These are phyloP conservation scores for Rhamphomyia laevipes DNA, from an alignment of 2,888 invertebrate species.

Conservation along the genomic window DNA sequence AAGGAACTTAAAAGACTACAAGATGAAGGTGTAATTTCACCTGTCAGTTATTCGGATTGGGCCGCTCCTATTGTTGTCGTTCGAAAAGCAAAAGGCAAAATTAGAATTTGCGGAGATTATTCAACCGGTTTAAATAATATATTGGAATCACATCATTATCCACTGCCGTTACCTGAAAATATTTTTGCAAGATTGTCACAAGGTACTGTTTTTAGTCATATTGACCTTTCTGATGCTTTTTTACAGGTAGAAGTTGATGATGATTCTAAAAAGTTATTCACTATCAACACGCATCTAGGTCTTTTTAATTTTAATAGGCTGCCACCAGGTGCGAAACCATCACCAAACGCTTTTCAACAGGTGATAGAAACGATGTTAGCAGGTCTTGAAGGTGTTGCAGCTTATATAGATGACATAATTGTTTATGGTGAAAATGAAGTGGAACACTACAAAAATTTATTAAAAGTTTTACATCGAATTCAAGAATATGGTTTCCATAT, in stretches of 20 bases:
- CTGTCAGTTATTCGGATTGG: constrained; percentile 16
- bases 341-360: constrained; percentile 15
- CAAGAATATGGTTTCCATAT: constrained; percentile 12
- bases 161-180: constrained; percentile 9
- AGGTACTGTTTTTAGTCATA: constrained; percentile 10
- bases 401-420: constrained; percentile 13
- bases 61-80: constrained; percentile 17
- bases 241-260: constrained; percentile 16
- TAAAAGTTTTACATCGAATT: constrained; percentile 6
- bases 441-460: constrained; percentile 7
- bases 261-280: constrained; percentile 12
- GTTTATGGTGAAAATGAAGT: constrained; percentile 9
- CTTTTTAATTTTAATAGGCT: constrained; percentile 1
- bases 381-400: constrained; percentile 4
- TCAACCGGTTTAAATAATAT: constrained; percentile 15
- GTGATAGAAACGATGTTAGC: constrained; percentile 15
- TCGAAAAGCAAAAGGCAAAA: constrained; percentile 12
- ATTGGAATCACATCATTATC: constrained; percentile 15
- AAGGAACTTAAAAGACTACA: constrained; percentile 13
- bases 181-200: constrained; percentile 13
- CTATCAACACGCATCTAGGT: constrained; percentile 13
- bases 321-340: constrained; percentile 11
- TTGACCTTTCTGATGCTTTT: constrained; percentile 17
- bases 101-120: constrained; percentile 15
- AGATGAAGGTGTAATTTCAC: constrained; percentile 12